Evolutionary conservation across 2,888 invertebrate species (phyloP).

Genomic region (Lithophane socia): DNA sequence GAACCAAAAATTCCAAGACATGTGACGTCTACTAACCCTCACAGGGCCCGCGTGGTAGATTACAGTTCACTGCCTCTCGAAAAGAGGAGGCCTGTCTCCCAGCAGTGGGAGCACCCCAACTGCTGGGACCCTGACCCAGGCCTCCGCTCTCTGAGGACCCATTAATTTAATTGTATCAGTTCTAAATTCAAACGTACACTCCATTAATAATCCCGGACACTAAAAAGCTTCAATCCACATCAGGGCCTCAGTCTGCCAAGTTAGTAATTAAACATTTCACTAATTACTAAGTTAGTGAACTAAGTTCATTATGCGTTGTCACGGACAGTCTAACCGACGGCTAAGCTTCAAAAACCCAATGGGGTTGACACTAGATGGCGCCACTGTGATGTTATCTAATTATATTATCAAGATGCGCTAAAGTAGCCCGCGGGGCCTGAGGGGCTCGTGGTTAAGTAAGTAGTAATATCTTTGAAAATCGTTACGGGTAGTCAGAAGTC

Average conservation of each 20-base stretch:
- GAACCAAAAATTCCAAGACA: no score
- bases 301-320: constrained; percentile 54
- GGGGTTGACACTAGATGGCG: constrained; percentile 9
- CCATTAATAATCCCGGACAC: constrained; percentile 41
- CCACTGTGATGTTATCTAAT: not conserved
- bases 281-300: constrained; percentile 56
- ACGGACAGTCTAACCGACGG: constrained; percentile 18
- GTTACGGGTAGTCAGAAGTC: no score
- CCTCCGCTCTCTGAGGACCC: not conserved
- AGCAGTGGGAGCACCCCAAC: no score
- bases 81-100: no score
- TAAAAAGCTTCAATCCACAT: constrained; percentile 15
- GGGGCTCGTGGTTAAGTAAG: no score
- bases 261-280: constrained; percentile 51
- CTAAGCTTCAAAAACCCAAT: constrained; percentile 2
- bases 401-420: not conserved
- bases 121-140: not conserved
- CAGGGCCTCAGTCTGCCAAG: constrained; percentile 14
- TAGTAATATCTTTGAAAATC: no score
- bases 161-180: not conserved
- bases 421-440: no score
- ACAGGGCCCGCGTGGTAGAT: no score
- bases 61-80: no score
- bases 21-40: no score
- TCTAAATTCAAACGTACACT: constrained; percentile 9